Evolutionary conservation across 2,888 invertebrate genomes (phyloP), one percentile per base, ranked within the genome.

Genomic region (Aporophyla nigra): DNA sequence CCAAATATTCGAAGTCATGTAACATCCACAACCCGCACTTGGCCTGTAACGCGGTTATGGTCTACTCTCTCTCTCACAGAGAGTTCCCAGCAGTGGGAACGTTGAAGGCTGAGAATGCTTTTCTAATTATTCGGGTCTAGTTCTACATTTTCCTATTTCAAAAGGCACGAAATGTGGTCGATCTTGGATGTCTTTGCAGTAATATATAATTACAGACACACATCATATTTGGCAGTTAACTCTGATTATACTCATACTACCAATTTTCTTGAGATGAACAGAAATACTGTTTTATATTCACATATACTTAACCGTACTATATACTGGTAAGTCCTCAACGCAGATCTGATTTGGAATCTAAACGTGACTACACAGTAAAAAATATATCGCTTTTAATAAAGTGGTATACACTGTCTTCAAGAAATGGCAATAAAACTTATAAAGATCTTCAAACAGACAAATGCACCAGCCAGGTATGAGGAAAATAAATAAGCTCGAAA

Each of bases 401-500:
- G 7, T 1, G 6, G 12, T n/a, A 27, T 7, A 9, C 10, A 63
- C 12, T 24, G 24, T 16, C 33, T n/a, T 49, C 16, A 71, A 58
- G 16, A 53, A 43, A 72, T 3, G 3, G 16, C 27, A 53, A 63
- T 71, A 54, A 69, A 56, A 67, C 43, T n/a, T 7, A 53, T 19
- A 58, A 43, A 67, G 3, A 43, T 58, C n/a, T 67, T 56, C 54
- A 40, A 43, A 19, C 19, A 68, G n/a, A 70, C 54, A 62, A 67
- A 66, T 61, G 59, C 66, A 70, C 19, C 62, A 58, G 33, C 53
- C 27, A 70, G 27, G 54, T 80, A 70, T 5, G 33, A 74, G 56
- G 21, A 67, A 81, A 85, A 84, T 70, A 82, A 67, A 84, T 74
- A 85, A 74, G 49, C 49, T 49, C 33, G 62, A 66, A 85, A 68